A percentile compares a stretch with the other conserved stretches of the same genome.
phyloP scores from a whole-genome alignment of 2,113 vertebrate species.

The Notarius lentiginosus region DNA sequence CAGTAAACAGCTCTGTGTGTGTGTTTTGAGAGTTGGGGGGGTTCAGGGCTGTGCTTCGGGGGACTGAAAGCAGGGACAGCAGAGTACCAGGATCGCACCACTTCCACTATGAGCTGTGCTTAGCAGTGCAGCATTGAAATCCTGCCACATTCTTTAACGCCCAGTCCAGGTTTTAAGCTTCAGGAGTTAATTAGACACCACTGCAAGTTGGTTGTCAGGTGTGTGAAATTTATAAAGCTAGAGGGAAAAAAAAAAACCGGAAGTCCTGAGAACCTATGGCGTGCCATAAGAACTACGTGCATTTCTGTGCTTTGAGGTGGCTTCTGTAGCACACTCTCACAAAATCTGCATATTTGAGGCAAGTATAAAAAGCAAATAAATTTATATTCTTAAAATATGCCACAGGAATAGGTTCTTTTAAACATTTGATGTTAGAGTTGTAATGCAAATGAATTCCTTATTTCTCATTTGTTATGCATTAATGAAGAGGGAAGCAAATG shows the following conservation, averaged over 20 bases:
- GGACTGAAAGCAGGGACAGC: not conserved
- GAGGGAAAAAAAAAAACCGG: not conserved
- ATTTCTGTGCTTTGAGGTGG: slow-evolving; percentile 23
- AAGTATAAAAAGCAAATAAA: not conserved
- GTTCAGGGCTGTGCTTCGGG: too few species aligned
- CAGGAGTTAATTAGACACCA: not conserved
- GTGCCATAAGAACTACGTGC: slow-evolving; percentile 1
- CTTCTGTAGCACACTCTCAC: not conserved
- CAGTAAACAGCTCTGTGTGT: slow-evolving; percentile 5
- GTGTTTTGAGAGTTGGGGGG: too few species aligned
- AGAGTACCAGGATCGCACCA: not conserved
- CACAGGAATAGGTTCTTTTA: not conserved
- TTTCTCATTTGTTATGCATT: not conserved
- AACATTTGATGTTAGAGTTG: not conserved
- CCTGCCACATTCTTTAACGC: not conserved
- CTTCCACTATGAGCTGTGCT: not conserved
- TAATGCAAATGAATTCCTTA: not conserved
- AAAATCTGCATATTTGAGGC: not conserved
- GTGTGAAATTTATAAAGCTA: not conserved
- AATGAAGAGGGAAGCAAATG: not conserved
- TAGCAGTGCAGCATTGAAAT: not conserved
- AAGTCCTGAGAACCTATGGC: not conserved
- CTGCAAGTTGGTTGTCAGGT: not conserved
- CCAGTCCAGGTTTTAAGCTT: not conserved
- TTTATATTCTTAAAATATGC: not conserved